Evolutionary conservation across 2,113 vertebrate species (phyloP).

Genomic region (Rattus norvegicus): DNA sequence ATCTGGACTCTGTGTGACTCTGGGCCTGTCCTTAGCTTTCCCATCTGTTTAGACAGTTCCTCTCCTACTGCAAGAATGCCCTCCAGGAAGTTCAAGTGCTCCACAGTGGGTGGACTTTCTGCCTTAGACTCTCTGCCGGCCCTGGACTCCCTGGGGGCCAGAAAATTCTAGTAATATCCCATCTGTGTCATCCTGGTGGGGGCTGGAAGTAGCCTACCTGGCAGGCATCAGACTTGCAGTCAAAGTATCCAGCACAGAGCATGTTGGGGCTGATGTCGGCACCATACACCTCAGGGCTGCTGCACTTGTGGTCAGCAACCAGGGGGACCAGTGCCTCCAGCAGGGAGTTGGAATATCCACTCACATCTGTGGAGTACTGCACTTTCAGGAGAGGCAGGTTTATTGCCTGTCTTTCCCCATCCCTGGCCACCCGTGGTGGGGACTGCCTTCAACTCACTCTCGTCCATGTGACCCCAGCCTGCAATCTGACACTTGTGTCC

Average conservation of each 20-base stretch:
- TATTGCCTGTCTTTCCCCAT: fast-evolving
- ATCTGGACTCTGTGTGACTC: neutral
- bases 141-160: neutral
- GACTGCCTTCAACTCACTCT: constrained; percentile 88
- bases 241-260: constrained; percentile 93
- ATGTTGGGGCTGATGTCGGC: constrained; percentile 92
- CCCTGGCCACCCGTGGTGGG: neutral
- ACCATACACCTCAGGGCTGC: constrained; percentile 91
- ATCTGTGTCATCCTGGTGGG: fast-evolving
- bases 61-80: neutral
- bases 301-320: constrained; percentile 89
- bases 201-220: constrained; percentile 87
- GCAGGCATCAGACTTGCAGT: constrained; percentile 92
- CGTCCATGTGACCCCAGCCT: constrained; percentile 93
- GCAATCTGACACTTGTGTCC: constrained; percentile 91
- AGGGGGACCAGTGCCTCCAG: constrained; percentile 91
- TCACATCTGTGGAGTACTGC: neutral
- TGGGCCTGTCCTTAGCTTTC: neutral
- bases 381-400: neutral
- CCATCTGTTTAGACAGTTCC: too few species aligned
- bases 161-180: neutral
- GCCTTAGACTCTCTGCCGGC: neutral
- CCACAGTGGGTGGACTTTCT: fast-evolving
- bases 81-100: too few species aligned
- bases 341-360: constrained; percentile 87